Evolutionary conservation across 2,113 vertebrate genomes (phyloP).

Genomic region (Dasyurus viverrinus): DNA sequence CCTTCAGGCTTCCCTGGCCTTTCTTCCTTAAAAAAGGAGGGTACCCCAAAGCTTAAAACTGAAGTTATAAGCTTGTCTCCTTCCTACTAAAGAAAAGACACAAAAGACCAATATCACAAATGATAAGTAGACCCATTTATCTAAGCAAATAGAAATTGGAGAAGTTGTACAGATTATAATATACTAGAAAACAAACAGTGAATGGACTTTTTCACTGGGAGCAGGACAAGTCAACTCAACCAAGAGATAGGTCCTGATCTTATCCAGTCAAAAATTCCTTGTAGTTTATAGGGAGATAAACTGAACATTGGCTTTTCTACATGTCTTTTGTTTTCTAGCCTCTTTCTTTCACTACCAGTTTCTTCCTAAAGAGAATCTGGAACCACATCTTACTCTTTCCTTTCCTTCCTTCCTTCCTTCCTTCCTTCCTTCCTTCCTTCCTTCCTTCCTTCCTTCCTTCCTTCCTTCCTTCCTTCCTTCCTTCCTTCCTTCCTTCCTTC

Average conservation of each 20-base stretch:
- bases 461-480: too few species aligned
- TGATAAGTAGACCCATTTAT: background rate
- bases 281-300: background rate
- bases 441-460: too few species aligned
- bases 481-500: too few species aligned
- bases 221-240: background rate
- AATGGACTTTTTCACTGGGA: background rate
- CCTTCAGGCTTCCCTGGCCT: background rate
- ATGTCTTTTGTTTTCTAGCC: background rate
- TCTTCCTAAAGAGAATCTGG: background rate
- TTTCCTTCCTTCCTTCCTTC: too few species aligned
- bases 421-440: too few species aligned
- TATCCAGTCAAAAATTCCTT: background rate
- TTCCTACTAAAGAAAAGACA: background rate
- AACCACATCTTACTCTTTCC: background rate
- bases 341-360: background rate
- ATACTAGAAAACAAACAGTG: background rate
- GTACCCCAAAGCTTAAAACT: background rate
- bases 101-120: background rate
- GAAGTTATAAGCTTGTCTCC: background rate
- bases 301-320: background rate
- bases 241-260: background rate
- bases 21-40: background rate
- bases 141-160: background rate
- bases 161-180: background rate